Base-by-base conservation (phyloP, 2,888 invertebrate species). In the Mythimna albipuncta region DNA sequence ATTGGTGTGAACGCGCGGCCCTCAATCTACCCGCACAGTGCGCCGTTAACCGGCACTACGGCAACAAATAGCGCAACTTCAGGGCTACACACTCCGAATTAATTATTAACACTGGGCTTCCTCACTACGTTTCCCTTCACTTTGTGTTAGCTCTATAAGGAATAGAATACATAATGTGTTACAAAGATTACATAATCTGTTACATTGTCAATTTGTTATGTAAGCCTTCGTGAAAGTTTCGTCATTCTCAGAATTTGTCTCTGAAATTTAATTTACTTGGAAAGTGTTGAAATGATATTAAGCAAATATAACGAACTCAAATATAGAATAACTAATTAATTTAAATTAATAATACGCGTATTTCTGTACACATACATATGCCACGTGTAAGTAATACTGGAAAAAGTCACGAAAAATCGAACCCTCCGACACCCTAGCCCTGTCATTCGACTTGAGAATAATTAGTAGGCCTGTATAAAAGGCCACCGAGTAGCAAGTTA, bases 101-200 rank as follows among this genome's bases (percentile, higher is more conserved):
- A 83, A 83, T 83, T 81, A 83, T 83, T 83, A 69, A 81, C 81
- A 73, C 64, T 68, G 75, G 81, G 75, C 75, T 81, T 83, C 78
- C 83, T 73, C 81, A 79, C 72, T 81, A 75, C 75, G 69, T 72
- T 78, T 75, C 69, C 75, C 79, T 83, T 83, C 77, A 80, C 80
- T 74, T 82, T 82, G 63, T 70, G 77, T 77, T 77, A 59, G 62
- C 65, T 64, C 83, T 69, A 62, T 78, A 71, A 26, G 72, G 81
- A 71, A 83, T 73, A 69, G 75, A 81, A 83, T 83, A 75, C 64
- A 67, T 81, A 62, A 81, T 83, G 67, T 65, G 52, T 68, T 38
- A 63, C 71, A 47, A 70, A 82, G 66, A 76, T 79, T 71, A 79
- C 32, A 57, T 71, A 61, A 71, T 71, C 47, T 71, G 64, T 72